These are phyloP conservation scores for Drosophila antonietae DNA, from an alignment of 2,888 invertebrate species.

Conservation along the genomic window DNA sequence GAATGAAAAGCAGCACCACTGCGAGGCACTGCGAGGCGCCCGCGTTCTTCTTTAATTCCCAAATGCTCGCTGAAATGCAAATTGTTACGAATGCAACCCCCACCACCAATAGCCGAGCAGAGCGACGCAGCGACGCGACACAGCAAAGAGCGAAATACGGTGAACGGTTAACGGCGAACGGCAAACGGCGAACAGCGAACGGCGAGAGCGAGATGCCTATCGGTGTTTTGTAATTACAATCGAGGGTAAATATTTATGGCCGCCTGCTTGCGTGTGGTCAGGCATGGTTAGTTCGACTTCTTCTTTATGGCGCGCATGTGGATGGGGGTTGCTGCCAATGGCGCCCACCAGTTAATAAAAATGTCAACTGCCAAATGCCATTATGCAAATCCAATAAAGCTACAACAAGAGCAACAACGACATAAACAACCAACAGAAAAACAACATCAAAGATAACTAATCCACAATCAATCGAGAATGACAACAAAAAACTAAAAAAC, in stretches of 20 bases:
- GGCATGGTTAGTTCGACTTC: slow-evolving; percentile 60
- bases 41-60: slow-evolving; percentile 66
- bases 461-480: slow-evolving; percentile 72
- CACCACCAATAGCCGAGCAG: slow-evolving; percentile 16
- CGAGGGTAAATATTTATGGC: slow-evolving; percentile 76
- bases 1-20: slow-evolving; percentile 16
- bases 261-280: slow-evolving; percentile 71
- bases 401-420: slow-evolving; percentile 9
- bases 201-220: slow-evolving; percentile 74
- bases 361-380: slow-evolving; percentile 67
- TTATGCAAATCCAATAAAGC: slow-evolving; percentile 66
- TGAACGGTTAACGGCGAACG: slow-evolving; percentile 2
- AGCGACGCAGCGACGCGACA: slow-evolving; percentile 12
- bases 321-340: slow-evolving; percentile 33
- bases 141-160: slow-evolving; percentile 4
- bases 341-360: slow-evolving; percentile 70
- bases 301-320: not conserved
- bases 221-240: slow-evolving; percentile 80
- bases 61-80: slow-evolving; percentile 71
- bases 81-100: slow-evolving; percentile 67
- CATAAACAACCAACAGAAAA: slow-evolving; percentile 16
- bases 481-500: slow-evolving; percentile 39
- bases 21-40: slow-evolving; percentile 26
- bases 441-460: slow-evolving; percentile 46
- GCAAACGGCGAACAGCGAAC: slow-evolving; percentile 2